Base-by-base conservation (phyloP, 2,888 invertebrate genomes). In the Acanthoscelides obtectus region DNA sequence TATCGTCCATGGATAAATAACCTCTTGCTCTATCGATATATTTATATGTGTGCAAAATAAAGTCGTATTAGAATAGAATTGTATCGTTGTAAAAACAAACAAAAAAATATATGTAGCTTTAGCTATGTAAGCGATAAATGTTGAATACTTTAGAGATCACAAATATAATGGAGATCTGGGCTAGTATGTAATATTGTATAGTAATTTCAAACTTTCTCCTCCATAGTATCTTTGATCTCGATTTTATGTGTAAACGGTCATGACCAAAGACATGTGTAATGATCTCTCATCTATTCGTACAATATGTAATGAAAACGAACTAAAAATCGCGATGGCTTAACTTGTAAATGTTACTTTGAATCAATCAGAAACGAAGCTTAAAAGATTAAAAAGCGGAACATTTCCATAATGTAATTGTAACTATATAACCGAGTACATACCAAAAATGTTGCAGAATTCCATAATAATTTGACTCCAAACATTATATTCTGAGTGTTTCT, bases 181-280 rank as follows among this genome's bases (percentile, higher is more conserved):
- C 65, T 66, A 27, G 20, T 66, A 20, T 20, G 21, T 20, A 71
- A 69, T 66, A 64, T 67, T 27, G 25, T 66, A 66, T 17, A 68
- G 64, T 68, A 66, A 66, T 66, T 63, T 22, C 20, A 45, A 64
- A 67, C 68, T 45, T 45, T 45, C 45, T 22, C 66, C 72, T 75
- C 72, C 72, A 71, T 67, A 68, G 64, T 72, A 73, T 74, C 67
- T 72, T 45, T 70, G 71, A 71, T 72, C 69, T 74, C 73, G 45
- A 68, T 72, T 73, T 71, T 64, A 72, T 73, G 45, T 45, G 72
- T 72, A 68, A 72, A 71, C 73, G 72, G 73, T 69, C 64, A 74
- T 72, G 73, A 73, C 72, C 75, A 74, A 63, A 68, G 20, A n/a
- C n/a, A n/a, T n/a, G n/a, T n/a, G n/a, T n/a, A n/a, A n/a, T n/a